phyloP scores from a whole-genome alignment of 2,888 invertebrate species.

The Athrips mouffetella region DNA sequence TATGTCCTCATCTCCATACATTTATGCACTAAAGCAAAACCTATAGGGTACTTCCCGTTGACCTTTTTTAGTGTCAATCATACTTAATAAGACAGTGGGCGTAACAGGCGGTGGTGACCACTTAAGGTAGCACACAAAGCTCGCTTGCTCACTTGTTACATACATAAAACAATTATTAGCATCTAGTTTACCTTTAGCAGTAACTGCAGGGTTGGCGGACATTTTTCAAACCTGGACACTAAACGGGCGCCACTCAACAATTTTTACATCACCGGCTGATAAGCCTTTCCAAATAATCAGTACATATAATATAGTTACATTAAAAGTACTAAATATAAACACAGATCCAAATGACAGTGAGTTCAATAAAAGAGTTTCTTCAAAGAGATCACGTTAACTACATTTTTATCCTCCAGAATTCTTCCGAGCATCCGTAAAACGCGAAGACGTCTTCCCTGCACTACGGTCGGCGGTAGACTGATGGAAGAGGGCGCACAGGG shows the following conservation, averaged over 20 bases:
- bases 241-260: neutral
- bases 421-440: constrained; percentile 33
- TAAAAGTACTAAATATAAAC: neutral
- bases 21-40: too few relatives aligned
- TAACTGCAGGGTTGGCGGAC: constrained; percentile 49
- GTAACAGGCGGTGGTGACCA: too few relatives aligned
- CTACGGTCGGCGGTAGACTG: constrained; percentile 50
- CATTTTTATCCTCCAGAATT: constrained; percentile 15
- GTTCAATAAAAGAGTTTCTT: neutral
- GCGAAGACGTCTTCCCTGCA: constrained; percentile 33
- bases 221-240: constrained; percentile 32
- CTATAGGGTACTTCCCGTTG: too few relatives aligned
- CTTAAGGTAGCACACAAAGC: neutral
- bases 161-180: constrained; percentile 6
- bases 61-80: too few relatives aligned
- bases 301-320: neutral
- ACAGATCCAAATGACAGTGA: neutral
- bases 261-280: neutral
- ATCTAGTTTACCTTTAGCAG: constrained; percentile 48
- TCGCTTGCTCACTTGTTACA: too few relatives aligned
- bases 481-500: constrained; percentile 27
- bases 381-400: neutral
- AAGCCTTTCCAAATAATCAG: neutral
- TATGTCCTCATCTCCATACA: too few relatives aligned
- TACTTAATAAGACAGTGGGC: too few relatives aligned